phyloP scores from a whole-genome alignment of 2,888 invertebrate genomes.

The Formica aserva region DNA sequence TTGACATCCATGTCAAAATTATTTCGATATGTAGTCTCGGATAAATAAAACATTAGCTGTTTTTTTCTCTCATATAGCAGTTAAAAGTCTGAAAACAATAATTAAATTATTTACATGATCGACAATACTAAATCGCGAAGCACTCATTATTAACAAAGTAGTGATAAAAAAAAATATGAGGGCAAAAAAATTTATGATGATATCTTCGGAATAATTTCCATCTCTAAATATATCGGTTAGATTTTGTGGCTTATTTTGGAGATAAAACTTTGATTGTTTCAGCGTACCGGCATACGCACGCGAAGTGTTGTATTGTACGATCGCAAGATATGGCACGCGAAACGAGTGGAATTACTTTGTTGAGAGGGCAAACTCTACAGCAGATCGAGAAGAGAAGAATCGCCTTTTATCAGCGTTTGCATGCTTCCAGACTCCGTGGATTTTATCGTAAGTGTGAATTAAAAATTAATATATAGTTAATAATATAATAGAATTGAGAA shows the following conservation, averaged over 20 bases:
- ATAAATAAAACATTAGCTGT: background rate
- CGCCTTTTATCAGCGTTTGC: conserved; percentile 80
- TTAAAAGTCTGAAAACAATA: background rate
- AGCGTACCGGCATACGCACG: conserved; percentile 78
- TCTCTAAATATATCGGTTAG: background rate
- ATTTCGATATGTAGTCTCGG: background rate
- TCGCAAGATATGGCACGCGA: conserved; percentile 78
- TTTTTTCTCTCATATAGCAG: background rate
- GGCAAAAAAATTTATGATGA: background rate
- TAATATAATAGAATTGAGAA: background rate
- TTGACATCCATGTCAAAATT: background rate
- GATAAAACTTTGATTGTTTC: conserved; percentile 50
- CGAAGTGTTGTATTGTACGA: conserved; percentile 78
- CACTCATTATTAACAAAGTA: background rate
- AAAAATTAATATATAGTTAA: background rate
- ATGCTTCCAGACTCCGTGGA: conserved; percentile 81
- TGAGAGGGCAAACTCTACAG: conserved; percentile 68
- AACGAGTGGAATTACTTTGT: conserved; percentile 78
- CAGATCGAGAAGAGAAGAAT: conserved; percentile 77
- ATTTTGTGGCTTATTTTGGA: background rate
- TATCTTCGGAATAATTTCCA: background rate
- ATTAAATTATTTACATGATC: background rate
- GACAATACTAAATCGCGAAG: background rate
- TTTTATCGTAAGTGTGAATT: conserved; percentile 77
- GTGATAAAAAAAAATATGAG: background rate